These are phyloP conservation scores for Mythimna albipuncta DNA, from an alignment of 2,888 invertebrate genomes.

Conservation along the genomic window DNA sequence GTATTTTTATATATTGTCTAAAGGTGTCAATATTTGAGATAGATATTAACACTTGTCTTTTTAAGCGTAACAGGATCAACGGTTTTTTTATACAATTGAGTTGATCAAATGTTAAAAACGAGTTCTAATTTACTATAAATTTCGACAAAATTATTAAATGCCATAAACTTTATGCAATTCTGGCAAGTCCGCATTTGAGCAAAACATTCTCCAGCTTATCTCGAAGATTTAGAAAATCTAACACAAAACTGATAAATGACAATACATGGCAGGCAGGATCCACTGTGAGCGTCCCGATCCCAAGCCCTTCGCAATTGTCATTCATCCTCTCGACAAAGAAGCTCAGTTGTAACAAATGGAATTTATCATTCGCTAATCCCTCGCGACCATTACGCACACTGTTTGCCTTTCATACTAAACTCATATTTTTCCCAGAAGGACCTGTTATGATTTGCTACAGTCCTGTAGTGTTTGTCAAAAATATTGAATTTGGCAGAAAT, in stretches of 20 bases:
- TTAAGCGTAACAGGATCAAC: no score
- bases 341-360: conserved; percentile 72
- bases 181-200: neutral
- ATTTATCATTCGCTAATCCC: conserved; percentile 74
- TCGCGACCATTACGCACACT: conserved; percentile 67
- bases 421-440: conserved; percentile 71
- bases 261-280: conserved; percentile 46
- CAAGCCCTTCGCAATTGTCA: conserved; percentile 77
- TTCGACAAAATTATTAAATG: neutral
- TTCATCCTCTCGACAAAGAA: conserved; percentile 72
- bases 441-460: conserved; percentile 54
- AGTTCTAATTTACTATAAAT: no score
- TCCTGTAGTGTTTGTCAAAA: conserved; percentile 26
- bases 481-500: conserved; percentile 6
- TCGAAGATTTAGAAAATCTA: conserved; percentile 22
- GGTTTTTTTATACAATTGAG: no score
- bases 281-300: conserved; percentile 60
- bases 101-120: no score
- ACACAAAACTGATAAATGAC: conserved; percentile 68
- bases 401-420: conserved; percentile 64
- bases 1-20: no score
- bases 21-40: no score
- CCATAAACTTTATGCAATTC: conserved; percentile 1
- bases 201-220: conserved; percentile 26
- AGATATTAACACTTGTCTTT: no score